These are phyloP conservation scores for Bembecia ichneumoniformis DNA, from an alignment of 2,888 invertebrate species.

Conservation along the genomic window DNA sequence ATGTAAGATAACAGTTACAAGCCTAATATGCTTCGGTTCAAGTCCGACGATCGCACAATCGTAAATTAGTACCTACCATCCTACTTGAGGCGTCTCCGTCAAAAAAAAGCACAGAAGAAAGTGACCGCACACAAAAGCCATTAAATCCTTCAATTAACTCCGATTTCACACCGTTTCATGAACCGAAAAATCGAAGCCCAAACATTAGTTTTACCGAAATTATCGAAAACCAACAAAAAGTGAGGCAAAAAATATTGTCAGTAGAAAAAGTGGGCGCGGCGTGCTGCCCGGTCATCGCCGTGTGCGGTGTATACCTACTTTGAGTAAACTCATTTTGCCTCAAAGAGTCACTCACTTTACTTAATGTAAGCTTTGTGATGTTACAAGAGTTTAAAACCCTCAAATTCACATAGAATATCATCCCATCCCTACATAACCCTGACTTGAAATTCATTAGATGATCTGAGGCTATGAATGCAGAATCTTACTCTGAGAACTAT, in stretches of 20 bases:
- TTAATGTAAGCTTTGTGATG: not conserved
- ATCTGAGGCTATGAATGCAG: too few relatives aligned
- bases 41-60: constrained; percentile 8
- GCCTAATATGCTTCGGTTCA: constrained; percentile 11
- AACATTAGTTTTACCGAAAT: constrained; percentile 70
- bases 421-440: too few relatives aligned
- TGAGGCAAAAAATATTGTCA: constrained; percentile 36
- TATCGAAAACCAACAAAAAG: constrained; percentile 67
- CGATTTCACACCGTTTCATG: constrained; percentile 71
- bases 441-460: too few relatives aligned
- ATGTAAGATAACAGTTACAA: constrained; percentile 25
- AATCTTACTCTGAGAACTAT: too few relatives aligned
- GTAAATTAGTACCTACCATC: constrained; percentile 15
- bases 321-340: too few relatives aligned
- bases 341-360: not conserved
- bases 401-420: too few relatives aligned
- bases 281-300: constrained; percentile 16
- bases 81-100: constrained; percentile 14
- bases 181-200: constrained; percentile 72
- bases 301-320: constrained; percentile 1
- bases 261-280: constrained; percentile 31
- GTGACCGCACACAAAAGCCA: constrained; percentile 62
- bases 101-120: constrained; percentile 36
- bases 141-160: constrained; percentile 65
- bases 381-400: not conserved